Base-by-base conservation (phyloP, 2,113 vertebrate genomes). In the Gila orcuttii region DNA sequence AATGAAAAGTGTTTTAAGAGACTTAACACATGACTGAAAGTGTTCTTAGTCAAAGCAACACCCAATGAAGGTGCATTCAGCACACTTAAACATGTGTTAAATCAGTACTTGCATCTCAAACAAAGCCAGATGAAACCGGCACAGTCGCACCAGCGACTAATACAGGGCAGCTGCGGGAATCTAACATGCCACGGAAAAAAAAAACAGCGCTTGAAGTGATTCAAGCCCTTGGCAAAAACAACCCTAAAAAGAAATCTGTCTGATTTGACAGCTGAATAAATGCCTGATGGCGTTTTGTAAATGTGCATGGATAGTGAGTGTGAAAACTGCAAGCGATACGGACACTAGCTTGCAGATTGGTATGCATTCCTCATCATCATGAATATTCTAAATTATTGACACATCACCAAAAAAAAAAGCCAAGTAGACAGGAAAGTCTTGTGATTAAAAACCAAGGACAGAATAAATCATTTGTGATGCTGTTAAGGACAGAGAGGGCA, bases 201-300 rank as follows among this genome's bases (percentile, higher is more conserved):
- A 55, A 31, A 74, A 79, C 47, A 64, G 59, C n/a, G 33, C 84
- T 83, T 36, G 76, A 79, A 88, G 86, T 75, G 88, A 85, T 89
- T 76, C 71, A 85, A 89, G 86, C 82, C 84, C 78, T 82, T 62
- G n/a, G 83, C 25, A 80, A 68, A 81, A 88, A 71, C 66, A 73
- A 28, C 19, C 28, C 28, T 79, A 77, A 88, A 89, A 94, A 91
- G 91, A 92, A 89, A 92, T 91, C 92, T 84, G 87, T 90, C 89
- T 86, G 81, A 89, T 52, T 52, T 91, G 93, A 92, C 92, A 91
- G 93, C 91, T 92, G 92, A 92, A 93, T 93, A 90, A 87, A 82
- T 92, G 90, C 92, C 92, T 93, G 83, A 83, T 88, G 88, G 90
- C 87, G 36, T 77, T 74, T 87, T 88, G 85, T 90, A 87, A 89